Evolutionary conservation across 1,140 invertebrate genomes (phyloP).

Genomic region (Zaprionus tsacasi): DNA sequence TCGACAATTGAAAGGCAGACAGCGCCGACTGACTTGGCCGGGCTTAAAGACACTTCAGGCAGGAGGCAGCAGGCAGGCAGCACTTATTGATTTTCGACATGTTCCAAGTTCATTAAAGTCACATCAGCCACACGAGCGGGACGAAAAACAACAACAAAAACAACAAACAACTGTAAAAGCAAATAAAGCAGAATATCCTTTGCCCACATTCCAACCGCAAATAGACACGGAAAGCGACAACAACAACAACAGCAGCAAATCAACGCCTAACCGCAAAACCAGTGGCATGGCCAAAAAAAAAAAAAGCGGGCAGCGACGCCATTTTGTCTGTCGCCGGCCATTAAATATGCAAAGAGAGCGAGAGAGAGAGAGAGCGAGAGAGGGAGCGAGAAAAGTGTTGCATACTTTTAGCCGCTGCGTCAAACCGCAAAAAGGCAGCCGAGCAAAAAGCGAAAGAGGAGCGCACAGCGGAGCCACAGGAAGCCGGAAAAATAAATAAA

Average conservation of each 20-base stretch:
- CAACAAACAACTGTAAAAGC: constrained; percentile 5
- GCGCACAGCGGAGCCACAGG: constrained; percentile 42
- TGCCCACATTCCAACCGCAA: constrained; percentile 61
- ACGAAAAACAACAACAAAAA: constrained; percentile 19
- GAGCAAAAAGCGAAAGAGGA: constrained; percentile 29
- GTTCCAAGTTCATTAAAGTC: constrained; percentile 78
- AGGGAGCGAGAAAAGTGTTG: constrained; percentile 64
- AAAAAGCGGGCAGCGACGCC: constrained; percentile 49
- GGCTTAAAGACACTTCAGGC: constrained; percentile 48
- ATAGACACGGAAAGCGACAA: constrained; percentile 66
- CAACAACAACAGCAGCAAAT: constrained; percentile 64
- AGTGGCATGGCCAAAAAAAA: constrained; percentile 22
- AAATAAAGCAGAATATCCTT: constrained; percentile 25
- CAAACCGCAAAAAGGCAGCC: constrained; percentile 77
- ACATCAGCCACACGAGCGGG: constrained; percentile 54
- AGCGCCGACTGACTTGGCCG: constrained; percentile 24
- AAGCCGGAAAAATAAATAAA: constrained; percentile 81
- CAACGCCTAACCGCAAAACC: constrained; percentile 74
- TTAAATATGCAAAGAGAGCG: constrained; percentile 71
- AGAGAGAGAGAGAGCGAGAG: no score
- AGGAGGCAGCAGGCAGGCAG: constrained; percentile 25
- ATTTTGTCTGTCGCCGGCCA: constrained; percentile 76
- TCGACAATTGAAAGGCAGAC: constrained; percentile 38
- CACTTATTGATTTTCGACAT: constrained; percentile 66
- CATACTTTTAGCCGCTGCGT: constrained; percentile 80